phyloP scores from a whole-genome alignment of 2,888 invertebrate species.

The Antheraea assamensis region DNA sequence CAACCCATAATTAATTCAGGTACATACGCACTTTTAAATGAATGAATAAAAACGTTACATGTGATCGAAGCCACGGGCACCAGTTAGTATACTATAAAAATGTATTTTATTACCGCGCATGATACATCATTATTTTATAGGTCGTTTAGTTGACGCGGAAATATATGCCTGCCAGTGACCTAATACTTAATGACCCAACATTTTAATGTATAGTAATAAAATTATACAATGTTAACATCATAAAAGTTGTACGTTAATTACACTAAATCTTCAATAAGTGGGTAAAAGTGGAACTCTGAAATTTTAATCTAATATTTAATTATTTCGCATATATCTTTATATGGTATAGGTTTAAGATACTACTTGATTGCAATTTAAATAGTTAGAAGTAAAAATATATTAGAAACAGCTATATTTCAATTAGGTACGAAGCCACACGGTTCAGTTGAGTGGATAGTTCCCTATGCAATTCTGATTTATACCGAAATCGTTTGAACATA shows the following conservation, averaged over 20 bases:
- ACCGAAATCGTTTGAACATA: no score
- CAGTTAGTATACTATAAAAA: neutral
- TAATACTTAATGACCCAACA: conserved; percentile 6
- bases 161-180: conserved; percentile 17
- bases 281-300: neutral
- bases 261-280: neutral
- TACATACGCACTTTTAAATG: neutral
- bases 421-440: no score
- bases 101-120: conserved; percentile 2
- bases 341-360: no score
- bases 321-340: neutral
- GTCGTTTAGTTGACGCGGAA: conserved; percentile 18
- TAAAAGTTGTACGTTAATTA: neutral
- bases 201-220: neutral
- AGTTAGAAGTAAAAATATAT: no score
- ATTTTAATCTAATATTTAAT: no score
- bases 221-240: conserved; percentile 9
- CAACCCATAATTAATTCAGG: neutral
- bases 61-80: no score
- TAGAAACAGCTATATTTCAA: no score
- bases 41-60: neutral
- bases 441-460: no score
- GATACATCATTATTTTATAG: conserved; percentile 5
- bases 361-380: no score
- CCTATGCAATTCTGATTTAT: no score